Evolutionary conservation across 1,140 invertebrate species (phyloP), one percentile per base, ranked within the genome.

Genomic region (Venustaconcha ellipsiformis): DNA sequence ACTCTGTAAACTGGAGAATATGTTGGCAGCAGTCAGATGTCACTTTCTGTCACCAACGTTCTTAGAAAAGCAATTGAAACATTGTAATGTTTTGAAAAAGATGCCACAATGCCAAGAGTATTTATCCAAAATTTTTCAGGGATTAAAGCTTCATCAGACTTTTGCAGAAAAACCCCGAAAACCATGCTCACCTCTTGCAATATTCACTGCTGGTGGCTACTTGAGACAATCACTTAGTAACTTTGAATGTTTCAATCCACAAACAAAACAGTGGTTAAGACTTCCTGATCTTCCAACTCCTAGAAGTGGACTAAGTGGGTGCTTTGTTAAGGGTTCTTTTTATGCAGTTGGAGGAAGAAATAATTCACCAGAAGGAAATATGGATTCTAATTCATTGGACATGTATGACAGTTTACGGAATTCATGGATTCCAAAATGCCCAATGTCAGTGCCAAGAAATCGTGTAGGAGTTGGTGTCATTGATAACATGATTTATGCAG

Each of bases 41-140:
- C 95, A 97, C 85, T 97, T 95, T 89, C 91, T 98, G 17, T 95
- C 96, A n/a, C 96, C 96, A 1, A 94, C 93, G 80, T 98, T 97
- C 89, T 91, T 98, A 14, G 94, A 95, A 80, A 95, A 96, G 74
- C 96, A 97, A 90, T 95, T 98, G 93, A 95, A 94, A 81, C 95
- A 95, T 82, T 97, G 96, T 89, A 94, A 95, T 63, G 92, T 97
- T 3, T 88, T 98, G n/a, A 80, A 85, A 67, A 96, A 95, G 48
- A 88, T 94, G 20, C 95, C 95, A 1, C 95, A 95, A 8, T 98
- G 96, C 86, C 92, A 94, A 63, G 95, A 97, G 88, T 97, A 97
- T 88, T 92, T 98, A 70, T 95, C 94, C 26, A 94, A 94, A 85
- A 97, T 97, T 88, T 96, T 97, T 84, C 94, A 96, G 90, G 93